Evolutionary conservation across 2,113 vertebrate species (phyloP).

Genomic region (Acrocephalus arundinaceus): DNA sequence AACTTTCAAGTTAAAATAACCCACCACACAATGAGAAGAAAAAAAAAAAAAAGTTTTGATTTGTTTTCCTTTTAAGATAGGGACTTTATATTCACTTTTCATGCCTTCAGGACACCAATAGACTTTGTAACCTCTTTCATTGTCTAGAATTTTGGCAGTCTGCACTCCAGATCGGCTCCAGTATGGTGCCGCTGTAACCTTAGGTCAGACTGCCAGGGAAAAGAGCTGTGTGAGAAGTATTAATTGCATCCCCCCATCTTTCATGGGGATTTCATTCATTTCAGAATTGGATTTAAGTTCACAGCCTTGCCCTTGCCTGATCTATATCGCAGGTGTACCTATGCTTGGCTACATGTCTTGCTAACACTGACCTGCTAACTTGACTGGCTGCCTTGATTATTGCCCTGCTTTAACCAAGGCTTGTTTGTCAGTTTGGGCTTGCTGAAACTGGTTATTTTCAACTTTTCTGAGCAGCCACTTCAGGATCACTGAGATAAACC

Average conservation of each 20-base stretch:
- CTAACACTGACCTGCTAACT: neutral
- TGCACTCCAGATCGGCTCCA: neutral
- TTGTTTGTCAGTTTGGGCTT: rapidly evolving
- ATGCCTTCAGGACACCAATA: neutral
- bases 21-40: rapidly evolving
- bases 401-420: neutral
- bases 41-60: neutral
- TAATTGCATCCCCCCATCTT: neutral
- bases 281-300: neutral
- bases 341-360: rapidly evolving
- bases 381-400: neutral
- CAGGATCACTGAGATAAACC: rapidly evolving
- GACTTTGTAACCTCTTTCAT: neutral
- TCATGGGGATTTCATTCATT: neutral
- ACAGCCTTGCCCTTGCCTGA: neutral
- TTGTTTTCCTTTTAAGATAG: neutral
- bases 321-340: neutral
- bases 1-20: neutral
- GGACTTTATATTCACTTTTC: neutral
- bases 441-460: neutral
- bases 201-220: neutral
- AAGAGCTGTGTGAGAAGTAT: neutral
- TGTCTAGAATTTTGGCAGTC: neutral
- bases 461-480: neutral
- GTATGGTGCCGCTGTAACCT: rapidly evolving